Conservation (phyloP, 2,113 vertebrate species). For the Emydura subglobosa region DNA sequence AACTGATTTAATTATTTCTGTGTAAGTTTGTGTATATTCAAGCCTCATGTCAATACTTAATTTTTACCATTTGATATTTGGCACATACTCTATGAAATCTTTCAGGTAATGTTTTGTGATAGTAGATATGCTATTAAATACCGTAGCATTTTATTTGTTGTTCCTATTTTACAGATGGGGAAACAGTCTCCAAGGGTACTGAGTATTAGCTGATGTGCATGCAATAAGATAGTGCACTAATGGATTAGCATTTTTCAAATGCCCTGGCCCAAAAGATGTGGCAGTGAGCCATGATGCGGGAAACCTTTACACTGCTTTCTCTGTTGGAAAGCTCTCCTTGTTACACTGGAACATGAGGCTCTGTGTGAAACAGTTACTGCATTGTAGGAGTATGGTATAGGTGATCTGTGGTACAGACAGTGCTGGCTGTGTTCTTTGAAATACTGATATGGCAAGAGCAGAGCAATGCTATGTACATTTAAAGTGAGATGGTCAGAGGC, state of each 20-base stretch:
- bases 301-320: background rate
- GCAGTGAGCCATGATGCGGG: background rate
- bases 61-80: background rate
- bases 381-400: background rate
- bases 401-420: background rate
- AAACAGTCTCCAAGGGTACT: background rate
- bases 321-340: background rate
- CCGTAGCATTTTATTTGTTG: background rate
- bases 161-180: accelerated
- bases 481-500: accelerated
- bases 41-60: background rate
- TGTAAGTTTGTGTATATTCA: background rate
- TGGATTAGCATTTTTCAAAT: background rate
- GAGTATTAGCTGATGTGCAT: accelerated
- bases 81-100: background rate
- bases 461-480: background rate
- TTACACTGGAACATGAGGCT: accelerated
- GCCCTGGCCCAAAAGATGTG: background rate
- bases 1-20: background rate
- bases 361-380: accelerated
- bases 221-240: background rate
- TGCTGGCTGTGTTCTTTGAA: background rate
- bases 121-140: background rate
- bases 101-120: background rate
- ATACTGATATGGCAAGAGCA: background rate